Evolutionary conservation across 2,797 vertebrate genomes (phyloP).

Genomic region (Scarus forsteni): DNA sequence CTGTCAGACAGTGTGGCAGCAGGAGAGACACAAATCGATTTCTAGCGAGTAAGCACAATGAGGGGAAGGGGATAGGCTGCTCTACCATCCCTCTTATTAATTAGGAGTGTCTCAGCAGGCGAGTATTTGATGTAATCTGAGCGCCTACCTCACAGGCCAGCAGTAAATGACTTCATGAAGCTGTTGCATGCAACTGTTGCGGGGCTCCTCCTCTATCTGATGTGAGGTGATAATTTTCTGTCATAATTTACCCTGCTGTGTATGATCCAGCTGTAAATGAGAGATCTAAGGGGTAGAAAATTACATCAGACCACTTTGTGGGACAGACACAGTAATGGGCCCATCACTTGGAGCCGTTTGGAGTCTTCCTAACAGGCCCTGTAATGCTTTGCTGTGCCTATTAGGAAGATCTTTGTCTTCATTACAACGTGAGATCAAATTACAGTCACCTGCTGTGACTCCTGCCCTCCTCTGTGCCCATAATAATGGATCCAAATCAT

Average conservation of each 20-base stretch:
- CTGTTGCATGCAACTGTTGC: conserved; percentile 38
- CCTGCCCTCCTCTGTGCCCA: conserved; percentile 50
- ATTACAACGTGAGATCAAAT: conserved; percentile 73
- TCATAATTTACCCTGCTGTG: conserved; percentile 21
- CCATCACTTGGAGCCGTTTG: conserved; percentile 58
- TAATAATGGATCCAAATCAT: conserved; percentile 67
- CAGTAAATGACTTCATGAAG: conserved; percentile 67
- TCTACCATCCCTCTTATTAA: conserved; percentile 79
- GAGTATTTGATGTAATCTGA: conserved; percentile 70
- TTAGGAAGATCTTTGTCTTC: conserved; percentile 70
- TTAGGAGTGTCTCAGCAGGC: conserved; percentile 79
- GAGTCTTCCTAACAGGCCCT: conserved; percentile 47
- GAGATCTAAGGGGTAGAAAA: conserved; percentile 33
- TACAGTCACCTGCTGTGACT: conserved; percentile 68
- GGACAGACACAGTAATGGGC: conserved; percentile 53
- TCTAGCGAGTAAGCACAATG: conserved; percentile 75
- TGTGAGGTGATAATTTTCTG: conserved; percentile 50
- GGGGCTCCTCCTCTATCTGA: conserved; percentile 53
- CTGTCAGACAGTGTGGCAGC: conserved; percentile 74
- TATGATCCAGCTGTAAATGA: conserved; percentile 45
- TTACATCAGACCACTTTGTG: conserved; percentile 50
- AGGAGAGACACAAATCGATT: conserved; percentile 80
- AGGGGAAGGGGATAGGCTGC: conserved; percentile 64
- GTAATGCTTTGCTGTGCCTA: conserved; percentile 56
- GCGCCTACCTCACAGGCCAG: conserved; percentile 32